These are phyloP conservation scores for Nomada lathburiana DNA, from an alignment of 2,888 invertebrate species.

Conservation along the genomic window DNA sequence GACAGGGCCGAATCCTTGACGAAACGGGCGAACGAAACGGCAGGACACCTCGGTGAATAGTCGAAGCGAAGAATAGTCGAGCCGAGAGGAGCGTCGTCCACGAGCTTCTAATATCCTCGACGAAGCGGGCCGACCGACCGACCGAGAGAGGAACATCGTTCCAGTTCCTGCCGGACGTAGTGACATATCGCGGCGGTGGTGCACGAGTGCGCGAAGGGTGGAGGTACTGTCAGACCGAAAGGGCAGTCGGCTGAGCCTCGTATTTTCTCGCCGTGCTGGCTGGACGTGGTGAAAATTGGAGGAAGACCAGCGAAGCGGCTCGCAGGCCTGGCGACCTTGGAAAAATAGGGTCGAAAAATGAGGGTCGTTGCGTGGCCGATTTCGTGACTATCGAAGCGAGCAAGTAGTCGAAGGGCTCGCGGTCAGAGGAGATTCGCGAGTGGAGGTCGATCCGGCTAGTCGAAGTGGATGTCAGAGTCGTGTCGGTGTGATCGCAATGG, in stretches of 20 bases:
- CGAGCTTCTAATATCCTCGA: not conserved
- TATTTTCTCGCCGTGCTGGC: not conserved
- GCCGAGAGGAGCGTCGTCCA: too few species aligned
- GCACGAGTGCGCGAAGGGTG: slow-evolving; percentile 58
- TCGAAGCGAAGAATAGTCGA: not conserved
- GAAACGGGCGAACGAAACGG: slow-evolving; percentile 48
- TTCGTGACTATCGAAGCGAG: not conserved
- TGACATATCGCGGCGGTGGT: slow-evolving; percentile 52
- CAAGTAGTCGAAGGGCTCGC: too few species aligned
- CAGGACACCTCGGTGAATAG: slow-evolving; percentile 15
- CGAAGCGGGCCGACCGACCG: not conserved
- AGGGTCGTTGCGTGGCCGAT: not conserved
- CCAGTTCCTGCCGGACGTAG: slow-evolving; percentile 23
- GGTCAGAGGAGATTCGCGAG: too few species aligned
- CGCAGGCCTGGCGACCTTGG: not conserved
- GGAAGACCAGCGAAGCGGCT: not conserved
- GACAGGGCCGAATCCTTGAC: slow-evolving; percentile 61
- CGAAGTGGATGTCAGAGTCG: not conserved
- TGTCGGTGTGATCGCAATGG: slow-evolving; percentile 70
- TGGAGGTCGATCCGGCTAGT: too few species aligned
- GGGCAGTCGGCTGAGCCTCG: slow-evolving; percentile 15
- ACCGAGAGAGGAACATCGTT: slow-evolving; percentile 14
- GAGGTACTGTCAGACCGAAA: slow-evolving; percentile 39
- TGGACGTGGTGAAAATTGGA: not conserved
- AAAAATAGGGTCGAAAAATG: not conserved